Base-by-base conservation (phyloP, 2,888 invertebrate genomes). In the Pseudococcus viburni region DNA sequence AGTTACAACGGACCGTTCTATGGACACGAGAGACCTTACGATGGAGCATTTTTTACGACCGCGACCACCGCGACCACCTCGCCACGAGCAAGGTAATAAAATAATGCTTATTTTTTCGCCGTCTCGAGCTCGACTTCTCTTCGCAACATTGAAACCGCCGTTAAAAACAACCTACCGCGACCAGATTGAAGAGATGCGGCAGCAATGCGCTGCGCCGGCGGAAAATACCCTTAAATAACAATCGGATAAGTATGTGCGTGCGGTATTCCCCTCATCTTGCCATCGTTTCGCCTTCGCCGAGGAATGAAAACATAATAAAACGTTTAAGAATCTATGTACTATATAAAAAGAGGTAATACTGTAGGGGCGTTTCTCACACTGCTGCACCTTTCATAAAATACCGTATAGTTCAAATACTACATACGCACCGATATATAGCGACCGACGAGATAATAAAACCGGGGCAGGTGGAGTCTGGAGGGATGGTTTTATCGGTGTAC, bases 141-240 rank as follows among this genome's bases (percentile, higher is more conserved):
- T 64, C n/a, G 64, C 68, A 26, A 68, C 68, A 68, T 68, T 26
- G 68, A 26, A 19, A 9, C 68, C 11, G 68, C 68, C 68, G 19
- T 68, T 68, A 68, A 68, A 68, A 68, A 26, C 68, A 19, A 68
- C 68, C 68, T 68, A 68, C 68, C 68, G 68, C 68, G 68, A 68
- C 26, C 7, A 68, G 55, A 55, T 15, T n/a, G 55, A n/a, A 55
- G 55, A 17, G n/a, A 55, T 6, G 55, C 4, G 55, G 55, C 48
- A n/a, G 5, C n/a, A 55, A 55, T 0, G 55, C 12, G 3, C 55
- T 5, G 55, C n/a, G 26, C n/a, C 5, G 55, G 55, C 5, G 19
- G 19, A 68, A 68, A 68, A 68, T 26, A 68, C 19, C 68, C 68
- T 22, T 68, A 68, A 68, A 68, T 68, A 68, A 68, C 68, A 68